phyloP scores from a whole-genome alignment of 2,797 vertebrate genomes.

The Helicolenus hilgendorfi region DNA sequence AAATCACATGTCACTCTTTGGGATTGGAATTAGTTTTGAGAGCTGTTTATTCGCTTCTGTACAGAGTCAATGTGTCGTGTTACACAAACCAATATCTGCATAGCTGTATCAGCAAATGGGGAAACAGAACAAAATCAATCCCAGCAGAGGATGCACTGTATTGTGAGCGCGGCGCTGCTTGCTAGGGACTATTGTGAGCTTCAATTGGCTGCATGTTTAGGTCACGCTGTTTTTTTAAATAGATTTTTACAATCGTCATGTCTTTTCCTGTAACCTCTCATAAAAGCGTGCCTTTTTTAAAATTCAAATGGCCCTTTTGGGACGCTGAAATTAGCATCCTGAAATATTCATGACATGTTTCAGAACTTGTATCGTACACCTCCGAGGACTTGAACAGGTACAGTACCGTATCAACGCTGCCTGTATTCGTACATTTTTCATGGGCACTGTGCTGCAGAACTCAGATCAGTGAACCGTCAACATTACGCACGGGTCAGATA shows the following conservation, averaged over 20 bases:
- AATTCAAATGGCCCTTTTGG: constrained; percentile 74
- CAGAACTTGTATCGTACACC: constrained; percentile 60
- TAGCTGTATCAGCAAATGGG: constrained; percentile 43
- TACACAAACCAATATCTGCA: constrained; percentile 64
- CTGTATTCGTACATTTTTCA: constrained; percentile 69
- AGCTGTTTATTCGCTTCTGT: constrained; percentile 61
- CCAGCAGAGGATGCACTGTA: constrained; percentile 1
- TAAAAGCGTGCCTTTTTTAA: constrained; percentile 63
- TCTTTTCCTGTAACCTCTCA: constrained; percentile 60
- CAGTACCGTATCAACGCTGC: constrained; percentile 54
- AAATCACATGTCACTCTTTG: constrained; percentile 70
- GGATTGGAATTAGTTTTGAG: constrained; percentile 71
- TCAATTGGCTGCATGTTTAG: constrained; percentile 4
- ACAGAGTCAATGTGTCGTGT: constrained; percentile 56
- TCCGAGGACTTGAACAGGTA: constrained; percentile 69
- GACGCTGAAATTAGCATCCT: constrained; percentile 80
- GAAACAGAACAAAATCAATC: constrained; percentile 49
- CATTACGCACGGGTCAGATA: background rate
- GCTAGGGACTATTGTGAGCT: constrained; percentile 30
- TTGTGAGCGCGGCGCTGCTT: constrained; percentile 12
- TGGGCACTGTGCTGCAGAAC: constrained; percentile 30
- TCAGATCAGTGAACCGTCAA: constrained; percentile 36
- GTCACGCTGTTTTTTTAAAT: constrained; percentile 32
- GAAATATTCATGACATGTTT: constrained; percentile 83
- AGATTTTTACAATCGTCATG: constrained; percentile 51